These are phyloP conservation scores for Sphaeramia orbicularis DNA, from an alignment of 2,797 vertebrate genomes.

Conservation along the genomic window DNA sequence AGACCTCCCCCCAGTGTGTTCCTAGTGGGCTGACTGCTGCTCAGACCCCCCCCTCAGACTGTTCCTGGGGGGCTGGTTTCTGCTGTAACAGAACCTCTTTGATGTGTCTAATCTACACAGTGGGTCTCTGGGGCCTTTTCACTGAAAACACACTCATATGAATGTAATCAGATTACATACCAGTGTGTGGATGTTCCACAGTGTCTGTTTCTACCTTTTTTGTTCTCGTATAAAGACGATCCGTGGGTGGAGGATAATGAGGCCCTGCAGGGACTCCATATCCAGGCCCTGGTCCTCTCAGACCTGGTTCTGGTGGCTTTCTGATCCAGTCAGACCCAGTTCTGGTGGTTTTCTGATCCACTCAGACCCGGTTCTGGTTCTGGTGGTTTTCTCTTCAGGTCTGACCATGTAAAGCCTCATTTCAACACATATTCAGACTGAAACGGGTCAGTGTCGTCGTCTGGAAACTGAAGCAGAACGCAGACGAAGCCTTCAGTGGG, in stretches of 20 bases:
- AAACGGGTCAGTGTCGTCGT: no score
- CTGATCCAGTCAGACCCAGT: neutral
- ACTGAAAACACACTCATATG: constrained; percentile 40
- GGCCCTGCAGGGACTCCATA: constrained; percentile 15
- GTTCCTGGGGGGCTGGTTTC: no score
- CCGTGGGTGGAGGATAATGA: constrained; percentile 34
- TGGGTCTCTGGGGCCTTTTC: constrained; percentile 46
- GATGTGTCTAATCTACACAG: constrained; percentile 63
- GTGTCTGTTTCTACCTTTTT: constrained; percentile 28
- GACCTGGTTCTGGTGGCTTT: neutral
- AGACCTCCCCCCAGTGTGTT: no score
- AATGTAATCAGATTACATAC: constrained; percentile 29
- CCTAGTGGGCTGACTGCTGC: no score
- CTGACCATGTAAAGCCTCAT: no score
- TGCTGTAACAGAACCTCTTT: constrained; percentile 42
- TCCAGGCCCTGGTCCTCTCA: no score
- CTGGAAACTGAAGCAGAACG: no score
- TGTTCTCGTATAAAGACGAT: constrained; percentile 16
- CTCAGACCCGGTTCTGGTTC: no score
- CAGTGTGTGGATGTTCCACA: constrained; percentile 4
- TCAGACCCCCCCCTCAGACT: no score
- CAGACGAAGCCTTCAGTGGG: no score
- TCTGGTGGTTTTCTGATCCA: neutral
- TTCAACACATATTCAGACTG: no score
- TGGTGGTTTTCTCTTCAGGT: no score